These are phyloP conservation scores for Lochmaea capreae DNA, from an alignment of 2,888 invertebrate genomes.

Conservation along the genomic window DNA sequence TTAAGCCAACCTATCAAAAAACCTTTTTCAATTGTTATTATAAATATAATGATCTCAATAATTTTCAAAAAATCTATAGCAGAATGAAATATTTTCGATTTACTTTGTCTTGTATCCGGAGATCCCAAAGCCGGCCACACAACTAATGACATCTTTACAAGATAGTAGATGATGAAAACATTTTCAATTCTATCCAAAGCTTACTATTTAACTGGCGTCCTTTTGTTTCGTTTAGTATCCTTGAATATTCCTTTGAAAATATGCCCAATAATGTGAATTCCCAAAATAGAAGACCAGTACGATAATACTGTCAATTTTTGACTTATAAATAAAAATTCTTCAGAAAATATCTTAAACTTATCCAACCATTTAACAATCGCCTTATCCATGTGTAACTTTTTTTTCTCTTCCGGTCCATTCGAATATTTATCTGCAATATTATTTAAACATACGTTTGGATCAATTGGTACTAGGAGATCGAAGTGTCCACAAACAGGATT, in stretches of 20 bases:
- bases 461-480: slow-evolving; percentile 5
- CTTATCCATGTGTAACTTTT: background rate
- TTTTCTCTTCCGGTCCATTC: background rate
- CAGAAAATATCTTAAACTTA: background rate
- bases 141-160: too few species aligned
- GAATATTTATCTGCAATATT: background rate
- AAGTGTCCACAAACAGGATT: slow-evolving; percentile 5
- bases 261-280: background rate
- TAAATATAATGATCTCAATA: too few species aligned
- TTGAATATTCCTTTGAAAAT: background rate
- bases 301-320: background rate
- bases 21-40: too few species aligned
- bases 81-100: too few species aligned
- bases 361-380: background rate
- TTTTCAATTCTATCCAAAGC: too few species aligned
- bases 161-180: too few species aligned
- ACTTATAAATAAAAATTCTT: background rate
- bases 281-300: background rate
- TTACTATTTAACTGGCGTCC: too few species aligned
- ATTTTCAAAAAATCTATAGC: too few species aligned
- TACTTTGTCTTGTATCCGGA: too few species aligned
- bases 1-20: too few species aligned
- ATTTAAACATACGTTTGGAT: background rate
- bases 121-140: too few species aligned
- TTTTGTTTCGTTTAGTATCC: too few species aligned